Conservation (phyloP, 2,113 vertebrate genomes). For the Phalacrocorax pelagicus region DNA sequence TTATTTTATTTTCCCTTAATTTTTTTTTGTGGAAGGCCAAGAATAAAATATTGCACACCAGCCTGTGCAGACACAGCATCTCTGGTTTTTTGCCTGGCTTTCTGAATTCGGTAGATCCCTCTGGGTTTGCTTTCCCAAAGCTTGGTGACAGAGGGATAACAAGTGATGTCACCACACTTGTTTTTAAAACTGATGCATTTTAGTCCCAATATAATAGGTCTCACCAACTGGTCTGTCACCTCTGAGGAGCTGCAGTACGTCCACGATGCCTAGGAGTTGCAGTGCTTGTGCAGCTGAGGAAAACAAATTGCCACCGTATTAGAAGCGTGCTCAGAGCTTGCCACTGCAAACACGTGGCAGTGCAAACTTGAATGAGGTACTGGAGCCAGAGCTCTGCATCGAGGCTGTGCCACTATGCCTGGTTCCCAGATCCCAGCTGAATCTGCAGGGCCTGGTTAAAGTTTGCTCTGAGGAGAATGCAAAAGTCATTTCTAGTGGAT, state of each 20-base stretch:
- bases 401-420: neutral
- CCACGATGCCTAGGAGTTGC: neutral
- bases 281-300: neutral
- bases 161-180: neutral
- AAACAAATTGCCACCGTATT: neutral
- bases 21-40: neutral
- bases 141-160: neutral
- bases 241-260: neutral
- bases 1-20: neutral
- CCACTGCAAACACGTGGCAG: neutral
- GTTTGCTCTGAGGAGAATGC: constrained; percentile 7
- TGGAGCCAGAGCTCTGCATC: neutral
- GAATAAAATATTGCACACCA: neutral
- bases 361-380: neutral
- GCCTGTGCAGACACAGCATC: neutral
- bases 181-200: neutral
- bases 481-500: constrained; percentile 5
- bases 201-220: neutral
- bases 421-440: neutral
- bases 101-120: neutral
- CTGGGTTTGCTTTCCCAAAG: neutral
- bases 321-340: neutral
- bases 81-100: neutral
- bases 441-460: neutral
- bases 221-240: neutral